Percentiles rank a stretch among this genome's conserved stretches.
Conservation (phyloP, 1,140 invertebrate species). For the Rhyacophila brunnea region DNA sequence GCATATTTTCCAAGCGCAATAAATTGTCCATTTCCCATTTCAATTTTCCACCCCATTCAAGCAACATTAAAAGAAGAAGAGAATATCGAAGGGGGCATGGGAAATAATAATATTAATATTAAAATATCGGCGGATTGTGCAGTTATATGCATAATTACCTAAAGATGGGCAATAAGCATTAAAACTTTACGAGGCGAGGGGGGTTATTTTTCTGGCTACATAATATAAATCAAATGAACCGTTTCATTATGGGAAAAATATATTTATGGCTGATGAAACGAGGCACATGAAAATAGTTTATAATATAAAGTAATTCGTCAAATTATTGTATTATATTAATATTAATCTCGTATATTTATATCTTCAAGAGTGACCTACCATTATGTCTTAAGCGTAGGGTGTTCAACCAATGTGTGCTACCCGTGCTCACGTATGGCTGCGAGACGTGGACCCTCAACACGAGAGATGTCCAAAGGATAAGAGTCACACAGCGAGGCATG, state of each 20-base stretch:
- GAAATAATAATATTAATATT: background rate
- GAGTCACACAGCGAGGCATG: no score
- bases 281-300: constrained; percentile 6
- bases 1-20: no score
- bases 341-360: no score
- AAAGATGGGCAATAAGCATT: constrained; percentile 30
- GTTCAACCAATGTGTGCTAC: no score
- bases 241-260: constrained; percentile 30
- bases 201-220: constrained; percentile 20
- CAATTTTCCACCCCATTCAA: constrained; percentile 6
- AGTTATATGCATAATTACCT: constrained; percentile 35
- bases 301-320: no score
- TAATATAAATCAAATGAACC: constrained; percentile 35
- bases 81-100: constrained; percentile 1
- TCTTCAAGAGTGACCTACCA: no score
- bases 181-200: constrained; percentile 20
- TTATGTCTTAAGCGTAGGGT: no score
- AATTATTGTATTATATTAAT: no score
- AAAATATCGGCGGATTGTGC: constrained; percentile 10
- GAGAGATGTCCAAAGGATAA: no score
- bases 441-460: no score
- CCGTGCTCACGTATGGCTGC: no score
- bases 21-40: constrained; percentile 13
- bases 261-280: constrained; percentile 1
- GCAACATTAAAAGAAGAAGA: background rate